These are phyloP conservation scores for Sciurus vulgaris DNA, from an alignment of 2,797 vertebrate genomes.

Conservation along the genomic window DNA sequence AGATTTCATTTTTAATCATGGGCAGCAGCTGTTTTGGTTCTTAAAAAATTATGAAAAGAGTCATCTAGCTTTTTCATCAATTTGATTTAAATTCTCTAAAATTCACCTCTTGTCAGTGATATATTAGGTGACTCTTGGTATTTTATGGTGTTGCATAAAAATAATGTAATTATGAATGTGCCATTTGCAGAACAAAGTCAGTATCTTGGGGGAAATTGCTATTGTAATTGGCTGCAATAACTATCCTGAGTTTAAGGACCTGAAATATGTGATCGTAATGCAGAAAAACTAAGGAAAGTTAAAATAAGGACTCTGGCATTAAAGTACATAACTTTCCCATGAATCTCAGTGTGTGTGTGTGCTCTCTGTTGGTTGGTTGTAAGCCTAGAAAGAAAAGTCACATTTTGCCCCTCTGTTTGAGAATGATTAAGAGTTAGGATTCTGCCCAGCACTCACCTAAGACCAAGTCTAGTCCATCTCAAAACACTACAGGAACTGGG, in stretches of 20 bases:
- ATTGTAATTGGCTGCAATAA: conserved; percentile 73
- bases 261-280: conserved; percentile 56
- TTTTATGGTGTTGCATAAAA: conserved; percentile 72
- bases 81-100: conserved; percentile 76
- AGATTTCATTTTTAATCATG: conserved; percentile 29
- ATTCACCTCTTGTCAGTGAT: conserved; percentile 57
- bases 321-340: background rate
- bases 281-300: conserved; percentile 64
- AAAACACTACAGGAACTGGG: background rate
- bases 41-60: conserved; percentile 45
- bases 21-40: conserved; percentile 32
- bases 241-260: conserved; percentile 58
- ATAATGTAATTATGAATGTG: conserved; percentile 76
- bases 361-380: background rate
- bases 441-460: background rate
- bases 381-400: background rate
- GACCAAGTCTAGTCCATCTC: background rate
- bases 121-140: conserved; percentile 72
- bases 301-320: conserved; percentile 59
- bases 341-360: background rate
- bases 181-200: conserved; percentile 76
- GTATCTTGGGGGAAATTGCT: conserved; percentile 70
- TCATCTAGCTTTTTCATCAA: conserved; percentile 59
- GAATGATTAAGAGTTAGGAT: background rate
- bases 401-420: background rate